A percentile compares a stretch with the other conserved stretches of the same genome.
These are phyloP conservation scores for Drosophila nannoptera DNA, from an alignment of 1,140 invertebrate genomes.

Conservation along the genomic window DNA sequence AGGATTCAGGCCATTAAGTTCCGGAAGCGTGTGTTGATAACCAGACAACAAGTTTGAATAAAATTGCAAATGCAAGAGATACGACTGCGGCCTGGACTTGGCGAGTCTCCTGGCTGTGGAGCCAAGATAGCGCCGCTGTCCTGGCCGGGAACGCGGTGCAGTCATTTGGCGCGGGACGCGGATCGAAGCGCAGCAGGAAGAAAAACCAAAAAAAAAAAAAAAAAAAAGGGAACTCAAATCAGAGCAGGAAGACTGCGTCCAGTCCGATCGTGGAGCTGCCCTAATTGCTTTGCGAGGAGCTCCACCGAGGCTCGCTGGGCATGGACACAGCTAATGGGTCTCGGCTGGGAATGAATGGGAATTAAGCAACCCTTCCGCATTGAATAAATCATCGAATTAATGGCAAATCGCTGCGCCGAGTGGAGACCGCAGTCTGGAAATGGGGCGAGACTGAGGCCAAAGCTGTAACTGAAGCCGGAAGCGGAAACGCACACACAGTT, in stretches of 20 bases:
- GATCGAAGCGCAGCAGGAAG: not conserved
- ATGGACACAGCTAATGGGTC: not conserved
- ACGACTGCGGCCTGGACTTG: conserved; percentile 16
- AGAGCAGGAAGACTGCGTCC: not conserved
- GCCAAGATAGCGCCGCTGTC: conserved; percentile 27
- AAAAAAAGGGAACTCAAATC: no score
- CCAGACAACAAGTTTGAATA: conserved; percentile 65
- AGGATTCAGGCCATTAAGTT: conserved; percentile 79
- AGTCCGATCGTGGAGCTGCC: not conserved
- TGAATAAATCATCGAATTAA: conserved; percentile 77
- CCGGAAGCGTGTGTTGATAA: conserved; percentile 73
- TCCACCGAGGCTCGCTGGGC: not conserved
- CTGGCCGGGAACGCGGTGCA: conserved; percentile 50
- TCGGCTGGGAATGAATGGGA: conserved; percentile 56
- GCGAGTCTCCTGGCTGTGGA: not conserved
- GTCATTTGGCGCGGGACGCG: conserved; percentile 49
- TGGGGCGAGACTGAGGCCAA: not conserved
- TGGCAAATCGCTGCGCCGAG: conserved; percentile 42
- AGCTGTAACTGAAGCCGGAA: conserved; percentile 38
- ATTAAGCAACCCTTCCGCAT: conserved; percentile 78
- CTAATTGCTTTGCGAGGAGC: not conserved
- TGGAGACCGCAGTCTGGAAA: conserved; percentile 46
- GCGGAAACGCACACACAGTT: conserved; percentile 73
- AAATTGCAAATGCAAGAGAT: conserved; percentile 30
- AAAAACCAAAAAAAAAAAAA: not conserved